Evolutionary conservation across 2,113 vertebrate genomes (phyloP).

Genomic region (Pygoscelis adeliae): DNA sequence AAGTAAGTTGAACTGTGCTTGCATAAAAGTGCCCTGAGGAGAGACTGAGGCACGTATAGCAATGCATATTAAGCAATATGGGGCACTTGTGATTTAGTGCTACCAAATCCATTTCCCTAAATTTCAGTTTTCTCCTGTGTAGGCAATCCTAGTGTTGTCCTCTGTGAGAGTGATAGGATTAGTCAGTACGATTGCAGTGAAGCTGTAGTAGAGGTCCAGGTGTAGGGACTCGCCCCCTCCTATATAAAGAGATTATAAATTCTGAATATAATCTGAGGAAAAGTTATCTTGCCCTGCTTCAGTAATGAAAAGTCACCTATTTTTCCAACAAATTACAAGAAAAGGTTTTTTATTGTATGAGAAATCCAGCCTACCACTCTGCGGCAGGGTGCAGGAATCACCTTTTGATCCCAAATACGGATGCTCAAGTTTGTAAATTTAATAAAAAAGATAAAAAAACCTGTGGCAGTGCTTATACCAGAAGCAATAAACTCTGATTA

Average conservation of each 20-base stretch:
- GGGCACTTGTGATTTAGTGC: background rate
- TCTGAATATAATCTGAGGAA: conserved; percentile 79
- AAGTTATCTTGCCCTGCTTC: conserved; percentile 73
- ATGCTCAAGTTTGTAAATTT: conserved; percentile 82
- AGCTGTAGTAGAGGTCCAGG: conserved; percentile 60
- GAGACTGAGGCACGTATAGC: background rate
- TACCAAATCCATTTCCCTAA: background rate
- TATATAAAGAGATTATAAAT: conserved; percentile 84
- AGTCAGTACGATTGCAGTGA: conserved; percentile 52
- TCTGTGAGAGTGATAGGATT: conserved; percentile 73
- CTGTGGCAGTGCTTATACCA: conserved; percentile 75
- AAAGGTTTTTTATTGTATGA: conserved; percentile 86
- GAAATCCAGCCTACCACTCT: conserved; percentile 48
- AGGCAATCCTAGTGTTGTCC: background rate
- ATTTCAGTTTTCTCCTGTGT: background rate
- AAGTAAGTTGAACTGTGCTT: background rate
- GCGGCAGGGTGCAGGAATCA: conserved; percentile 64
- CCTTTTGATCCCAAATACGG: conserved; percentile 78
- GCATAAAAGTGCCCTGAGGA: background rate
- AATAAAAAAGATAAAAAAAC: conserved; percentile 81
- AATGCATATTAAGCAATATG: background rate
- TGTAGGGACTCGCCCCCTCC: conserved; percentile 67
- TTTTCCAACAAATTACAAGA: conserved; percentile 78
- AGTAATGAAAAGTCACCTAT: conserved; percentile 68
- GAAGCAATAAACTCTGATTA: conserved; percentile 92